Evolutionary conservation across 2,113 vertebrate genomes (phyloP), one percentile per base, ranked within the genome.

Genomic region (Eretmochelys imbricata): DNA sequence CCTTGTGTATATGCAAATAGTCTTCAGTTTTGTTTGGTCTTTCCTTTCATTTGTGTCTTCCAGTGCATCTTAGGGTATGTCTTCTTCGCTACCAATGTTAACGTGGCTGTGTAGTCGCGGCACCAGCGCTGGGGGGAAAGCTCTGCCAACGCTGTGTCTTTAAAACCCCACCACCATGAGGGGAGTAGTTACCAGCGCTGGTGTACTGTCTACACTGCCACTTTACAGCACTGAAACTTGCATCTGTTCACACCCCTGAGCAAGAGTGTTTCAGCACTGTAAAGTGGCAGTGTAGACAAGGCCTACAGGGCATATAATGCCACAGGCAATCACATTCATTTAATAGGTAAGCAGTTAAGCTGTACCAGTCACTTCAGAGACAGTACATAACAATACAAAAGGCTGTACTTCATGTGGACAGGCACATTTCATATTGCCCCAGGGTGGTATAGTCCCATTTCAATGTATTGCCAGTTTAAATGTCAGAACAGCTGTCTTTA

Each of bases 401-500:
- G 14, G 69, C 85, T 96, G 69, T 91, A 81, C 88, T 95, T 95
- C 89, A 93, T 97, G 87, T 89, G 86, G 75, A 87, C 85, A 90
- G 10, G 0, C 2, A 46, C 59, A 93, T 91, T 95, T 95, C 87
- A 94, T 84, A 91, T 95, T 96, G 89, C 95, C 91, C 91, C 69
- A 92, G 92, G 94, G 93, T 48, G 83, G 20, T 82, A 72, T 59
- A 85, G 88, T 97, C 90, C 94, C 95, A 89, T 57, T 94, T 87
- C 84, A 90, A 72, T 50, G 79, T 82, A 95, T 93, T 96, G 82
- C 82, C 80, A 92, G 89, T 93, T 88, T 92, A 85, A 96, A 93
- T 92, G 89, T 84, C 94, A 95, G 93, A 85, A 85, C 96, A 97
- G 93, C 84, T 96, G 93, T 69, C 94, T 93, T 92, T 88, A n/a